phyloP scores from a whole-genome alignment of 53 echinoderm and acorn worm genomes.

The Temnopleurus reevesii region DNA sequence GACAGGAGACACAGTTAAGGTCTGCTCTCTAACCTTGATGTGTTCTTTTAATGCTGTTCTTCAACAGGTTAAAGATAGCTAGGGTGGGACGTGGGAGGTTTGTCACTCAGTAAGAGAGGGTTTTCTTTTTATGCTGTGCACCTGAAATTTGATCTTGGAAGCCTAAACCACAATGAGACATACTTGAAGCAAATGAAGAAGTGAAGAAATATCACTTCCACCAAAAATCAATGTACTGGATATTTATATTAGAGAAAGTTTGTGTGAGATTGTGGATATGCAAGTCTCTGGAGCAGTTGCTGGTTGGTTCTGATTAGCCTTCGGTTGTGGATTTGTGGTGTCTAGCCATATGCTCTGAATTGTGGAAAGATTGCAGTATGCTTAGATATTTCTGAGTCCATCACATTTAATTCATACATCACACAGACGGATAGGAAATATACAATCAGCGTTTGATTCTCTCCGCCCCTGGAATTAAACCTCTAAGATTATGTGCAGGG shows the following conservation, averaged over 20 bases:
- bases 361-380: neutral
- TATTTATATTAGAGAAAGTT: neutral
- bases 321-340: neutral
- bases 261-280: neutral
- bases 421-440: neutral
- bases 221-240: neutral
- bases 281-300: neutral
- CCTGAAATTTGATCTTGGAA: conserved; percentile 31
- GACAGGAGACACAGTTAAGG: neutral
- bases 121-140: neutral
- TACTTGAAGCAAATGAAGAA: neutral
- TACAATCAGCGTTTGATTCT: neutral
- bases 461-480: neutral
- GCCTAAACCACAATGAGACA: conserved; percentile 29
- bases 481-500: neutral
- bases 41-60: neutral
- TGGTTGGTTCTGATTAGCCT: neutral
- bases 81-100: conserved; percentile 35
- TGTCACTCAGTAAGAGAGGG: conserved; percentile 16
- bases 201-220: neutral
- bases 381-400: neutral
- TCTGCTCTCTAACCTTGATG: neutral
- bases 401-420: too few species aligned
- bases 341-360: conserved; percentile 1
- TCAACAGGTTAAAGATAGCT: neutral